Base-by-base conservation (phyloP, 2,888 invertebrate species). In the Drosophila putrida region DNA sequence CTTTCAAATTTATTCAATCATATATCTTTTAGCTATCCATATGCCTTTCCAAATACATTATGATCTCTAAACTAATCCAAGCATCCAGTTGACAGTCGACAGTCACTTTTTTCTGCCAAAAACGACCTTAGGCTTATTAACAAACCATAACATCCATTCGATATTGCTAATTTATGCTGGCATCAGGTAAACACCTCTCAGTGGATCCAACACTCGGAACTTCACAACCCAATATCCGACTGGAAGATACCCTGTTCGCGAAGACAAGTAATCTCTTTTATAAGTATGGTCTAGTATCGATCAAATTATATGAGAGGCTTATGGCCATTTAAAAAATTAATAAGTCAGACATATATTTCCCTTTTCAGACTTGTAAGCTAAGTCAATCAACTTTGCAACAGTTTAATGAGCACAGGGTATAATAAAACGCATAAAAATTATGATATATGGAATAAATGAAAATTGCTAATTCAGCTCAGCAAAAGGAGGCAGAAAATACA, bases 121-220 rank as follows among this genome's bases (percentile, higher is more conserved):
- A 64, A 55, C 55, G 72, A 72, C 78, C 84, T 84, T 65, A 75
- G 59, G 20, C 53, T 35, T 61, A 62, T 58, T 51, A 62, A 49
- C 75, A 70, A 74, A 66, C 51, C 53, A 78, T 73, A 80, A 65
- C 68, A 82, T 72, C 58, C 67, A 64, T 51, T 55, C 54, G 41
- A 75, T 81, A 62, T 69, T 70, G 69, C 71, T 78, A 88, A 88
- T 88, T 85, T 85, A 83, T 88, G 82, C 88, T 59, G 70, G 55
- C 67, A 61, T 62, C 67, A 58, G 39, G 11, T 25, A 38, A 57
- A 58, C 61, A 71, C 53, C 53, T 67, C 54, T 47, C 62, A 70
- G 61, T 53, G 46, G 47, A 20, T 31, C 31, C 38, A 54, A 54
- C 44, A 62, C 11, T 57, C 38, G 43, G 10, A 11, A 13, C 59